These are phyloP conservation scores for Dioctria linearis DNA, from an alignment of 2,888 invertebrate genomes.

Conservation along the genomic window DNA sequence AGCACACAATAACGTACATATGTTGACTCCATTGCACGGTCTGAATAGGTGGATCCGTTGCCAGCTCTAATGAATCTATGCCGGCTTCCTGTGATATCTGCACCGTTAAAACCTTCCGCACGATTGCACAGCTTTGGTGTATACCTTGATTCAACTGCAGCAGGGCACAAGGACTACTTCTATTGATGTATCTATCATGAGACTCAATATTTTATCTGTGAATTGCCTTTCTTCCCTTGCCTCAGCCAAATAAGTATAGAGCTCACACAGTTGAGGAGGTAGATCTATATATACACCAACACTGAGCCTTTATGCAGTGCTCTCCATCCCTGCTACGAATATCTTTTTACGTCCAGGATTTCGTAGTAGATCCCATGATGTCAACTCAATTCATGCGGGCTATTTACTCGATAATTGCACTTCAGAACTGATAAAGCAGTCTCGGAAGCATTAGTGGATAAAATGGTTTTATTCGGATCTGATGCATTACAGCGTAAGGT, in stretches of 20 bases:
- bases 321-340: neutral
- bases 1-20: neutral
- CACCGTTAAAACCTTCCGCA: conserved; percentile 9
- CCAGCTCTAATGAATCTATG: neutral
- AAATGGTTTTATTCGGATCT: too few relatives aligned
- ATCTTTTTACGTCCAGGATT: neutral
- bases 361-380: neutral
- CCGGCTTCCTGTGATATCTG: neutral
- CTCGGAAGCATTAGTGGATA: too few relatives aligned
- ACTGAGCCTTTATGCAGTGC: neutral
- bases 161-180: neutral
- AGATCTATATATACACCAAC: neutral
- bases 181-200: conserved; percentile 8
- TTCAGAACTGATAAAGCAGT: too few relatives aligned
- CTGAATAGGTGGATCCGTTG: neutral
- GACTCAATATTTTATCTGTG: conserved; percentile 15
- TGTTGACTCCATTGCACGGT: neutral
- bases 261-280: neutral
- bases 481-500: too few relatives aligned
- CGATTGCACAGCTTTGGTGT: conserved; percentile 13
- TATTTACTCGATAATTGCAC: conserved; percentile 9
- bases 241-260: neutral
- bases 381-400: conserved; percentile 3
- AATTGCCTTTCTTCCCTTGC: conserved; percentile 18
- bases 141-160: conserved; percentile 4